phyloP scores from a whole-genome alignment of 2,113 vertebrate species.

The Hystrix cristata region DNA sequence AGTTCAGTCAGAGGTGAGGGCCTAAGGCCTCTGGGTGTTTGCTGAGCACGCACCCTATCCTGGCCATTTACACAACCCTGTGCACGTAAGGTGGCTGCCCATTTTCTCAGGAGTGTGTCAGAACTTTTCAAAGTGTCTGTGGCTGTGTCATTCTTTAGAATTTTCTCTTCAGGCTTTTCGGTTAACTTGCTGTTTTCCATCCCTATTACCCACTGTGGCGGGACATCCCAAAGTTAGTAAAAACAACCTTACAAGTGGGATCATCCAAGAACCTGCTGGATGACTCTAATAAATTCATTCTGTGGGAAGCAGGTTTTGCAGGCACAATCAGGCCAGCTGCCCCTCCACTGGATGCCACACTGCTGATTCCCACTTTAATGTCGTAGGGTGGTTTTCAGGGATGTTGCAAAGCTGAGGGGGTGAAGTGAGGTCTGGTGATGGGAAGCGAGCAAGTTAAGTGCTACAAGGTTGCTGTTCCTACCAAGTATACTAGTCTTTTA shows the following conservation, averaged over 20 bases:
- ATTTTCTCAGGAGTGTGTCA: not conserved
- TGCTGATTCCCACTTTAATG: not conserved
- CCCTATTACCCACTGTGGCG: not conserved
- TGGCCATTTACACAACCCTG: not conserved
- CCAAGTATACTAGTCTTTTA: not conserved
- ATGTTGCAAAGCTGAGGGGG: no score
- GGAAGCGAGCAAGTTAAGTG: not conserved
- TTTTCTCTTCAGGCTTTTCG: slow-evolving; percentile 5
- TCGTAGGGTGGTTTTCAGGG: not conserved
- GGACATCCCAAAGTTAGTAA: not conserved
- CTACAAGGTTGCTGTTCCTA: not conserved
- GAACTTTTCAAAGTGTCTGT: not conserved
- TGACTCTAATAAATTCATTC: not conserved
- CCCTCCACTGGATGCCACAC: not conserved
- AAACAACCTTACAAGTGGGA: not conserved
- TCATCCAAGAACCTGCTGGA: not conserved
- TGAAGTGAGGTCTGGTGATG: not conserved
- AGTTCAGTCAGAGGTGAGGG: not conserved
- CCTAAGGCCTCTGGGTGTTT: not conserved
- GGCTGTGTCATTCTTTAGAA: not conserved
- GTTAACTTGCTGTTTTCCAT: not conserved
- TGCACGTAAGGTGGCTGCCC: not conserved
- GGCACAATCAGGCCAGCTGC: rapidly evolving
- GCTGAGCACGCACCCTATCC: not conserved
- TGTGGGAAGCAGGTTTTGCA: not conserved